Evolutionary conservation across 2,888 invertebrate genomes (phyloP), one percentile per base, ranked within the genome.

Genomic region (Aproaerema taeniolella): DNA sequence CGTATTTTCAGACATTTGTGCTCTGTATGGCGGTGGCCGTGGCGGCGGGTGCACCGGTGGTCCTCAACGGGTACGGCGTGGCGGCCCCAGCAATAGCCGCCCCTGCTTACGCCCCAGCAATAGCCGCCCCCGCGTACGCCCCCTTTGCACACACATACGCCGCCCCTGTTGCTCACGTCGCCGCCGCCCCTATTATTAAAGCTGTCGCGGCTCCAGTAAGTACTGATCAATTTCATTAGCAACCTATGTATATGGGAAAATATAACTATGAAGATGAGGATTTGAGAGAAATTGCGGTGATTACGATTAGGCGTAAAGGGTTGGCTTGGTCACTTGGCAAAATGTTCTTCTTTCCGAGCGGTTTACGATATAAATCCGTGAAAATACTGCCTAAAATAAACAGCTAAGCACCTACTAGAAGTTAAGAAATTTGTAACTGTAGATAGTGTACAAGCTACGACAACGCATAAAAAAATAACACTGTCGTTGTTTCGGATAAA

Each of bases 11-110:
- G 83, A 58, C 83, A 57, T 72, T 83, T 37, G 59, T 80, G 45
- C 59, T 82, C 49, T 70, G 72, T 58, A 78, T 79, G 58, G 80
- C 71, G 71, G 77, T 76, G 58, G 79, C 71, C 38, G 61, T 61
- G 53, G 78, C 62, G 54, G 49, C 60, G 48, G 79, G 74, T 10
- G 76, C 71, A 51, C 75, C 77, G n/a, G 76, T 67, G 11, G 43
- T 69, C 43, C 53, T 62, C 46, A 73, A 60, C 51, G 57, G 64
- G 15, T 20, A 20, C 7, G 20, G 20, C 20, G 20, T 20, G 5
- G 20, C 20, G 33, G 24, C 33, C 33, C 24, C 17, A n/a, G n/a
- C n/a, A 20, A 7, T 20, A 8, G 32, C 3, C 35, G 43, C n/a
- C 38, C 36, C 15, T 11, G 28, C 14, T 17, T 29, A 17, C 20